Base-by-base conservation (phyloP, 1,140 invertebrate species). In the Drosophila sproati region DNA sequence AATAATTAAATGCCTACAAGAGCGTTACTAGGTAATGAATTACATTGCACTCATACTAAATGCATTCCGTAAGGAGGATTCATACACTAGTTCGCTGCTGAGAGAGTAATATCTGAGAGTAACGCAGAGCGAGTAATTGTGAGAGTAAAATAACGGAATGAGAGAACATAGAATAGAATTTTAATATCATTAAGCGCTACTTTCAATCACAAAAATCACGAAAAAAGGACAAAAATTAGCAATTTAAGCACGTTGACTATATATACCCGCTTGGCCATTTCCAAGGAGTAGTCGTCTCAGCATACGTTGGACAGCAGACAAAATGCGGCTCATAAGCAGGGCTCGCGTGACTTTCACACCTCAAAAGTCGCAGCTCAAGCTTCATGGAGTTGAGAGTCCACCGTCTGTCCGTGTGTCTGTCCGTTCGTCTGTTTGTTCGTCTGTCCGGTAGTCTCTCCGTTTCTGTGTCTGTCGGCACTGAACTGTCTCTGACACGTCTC, bases 321-420 rank as follows among this genome's bases (percentile, higher is more conserved):
- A 43, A 43, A 43, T n/a, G 39, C 10, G 39, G 20, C 34, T 54
- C 41, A 29, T 34, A 43, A 48, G 7, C 7, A 29, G 29, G 41
- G 8, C 72, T 89, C 62, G 78, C 80, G 78, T 81, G 78, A 81
- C 75, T 89, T 67, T 72, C 81, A 85, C 82, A 89, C 75, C 71
- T 76, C 68, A 67, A 75, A 88, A 63, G 62, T 10, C 37, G 45
- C 70, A 61, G 48, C 77, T 78, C 66, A 72, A 79, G 48, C 47
- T 68, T 57, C 45, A 50, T 48, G 47, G 4, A 59, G 55, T 60
- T 51, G 47, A 57, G 29, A 45, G 37, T 8, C 48, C 62, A 41
- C 48, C 20, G 54, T 43, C 73, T 48, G 72, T 45, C 55, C 61
- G 31, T 47, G 48, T 60, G 12, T 35, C 34, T 28, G 56, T 48